These are phyloP conservation scores for Stomorhina lunata DNA, from an alignment of 2,888 invertebrate genomes.

Conservation along the genomic window DNA sequence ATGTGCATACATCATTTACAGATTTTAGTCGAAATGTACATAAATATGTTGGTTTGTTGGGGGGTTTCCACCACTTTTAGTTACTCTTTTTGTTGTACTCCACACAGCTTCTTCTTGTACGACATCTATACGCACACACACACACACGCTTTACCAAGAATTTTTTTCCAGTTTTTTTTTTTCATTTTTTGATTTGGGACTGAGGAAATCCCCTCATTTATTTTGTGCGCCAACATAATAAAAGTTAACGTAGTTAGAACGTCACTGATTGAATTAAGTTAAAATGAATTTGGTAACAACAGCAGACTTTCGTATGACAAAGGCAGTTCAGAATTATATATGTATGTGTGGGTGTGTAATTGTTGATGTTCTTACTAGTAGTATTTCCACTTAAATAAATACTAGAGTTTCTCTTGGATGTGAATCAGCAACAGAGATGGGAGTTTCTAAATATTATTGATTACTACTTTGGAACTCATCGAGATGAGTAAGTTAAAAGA, in stretches of 20 bases:
- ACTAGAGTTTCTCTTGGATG: neutral
- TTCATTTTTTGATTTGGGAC: slow-evolving; percentile 35
- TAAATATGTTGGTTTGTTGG: neutral
- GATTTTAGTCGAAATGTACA: neutral
- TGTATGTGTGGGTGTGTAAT: neutral
- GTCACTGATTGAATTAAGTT: slow-evolving; percentile 63
- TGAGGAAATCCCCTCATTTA: slow-evolving; percentile 54
- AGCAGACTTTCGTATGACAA: slow-evolving; percentile 22
- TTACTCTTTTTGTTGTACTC: slow-evolving; percentile 20
- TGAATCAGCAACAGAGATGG: slow-evolving; percentile 28
- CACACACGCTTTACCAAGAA: slow-evolving; percentile 32
- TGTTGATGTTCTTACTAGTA: neutral
- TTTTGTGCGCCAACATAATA: slow-evolving; percentile 23
- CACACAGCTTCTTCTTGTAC: slow-evolving; percentile 25
- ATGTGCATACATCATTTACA: slow-evolving; percentile 34
- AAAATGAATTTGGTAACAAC: slow-evolving; percentile 50
- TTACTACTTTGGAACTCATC: no score
- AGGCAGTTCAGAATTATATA: neutral
- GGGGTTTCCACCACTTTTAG: slow-evolving; percentile 16
- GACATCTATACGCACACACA: no score
- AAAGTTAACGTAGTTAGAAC: slow-evolving; percentile 48
- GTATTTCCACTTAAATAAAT: neutral
- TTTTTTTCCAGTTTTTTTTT: slow-evolving; percentile 4
- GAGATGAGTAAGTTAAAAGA: no score
- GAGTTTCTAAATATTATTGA: neutral